Conservation (phyloP, 2,113 vertebrate genomes). For the Castor canadensis region DNA sequence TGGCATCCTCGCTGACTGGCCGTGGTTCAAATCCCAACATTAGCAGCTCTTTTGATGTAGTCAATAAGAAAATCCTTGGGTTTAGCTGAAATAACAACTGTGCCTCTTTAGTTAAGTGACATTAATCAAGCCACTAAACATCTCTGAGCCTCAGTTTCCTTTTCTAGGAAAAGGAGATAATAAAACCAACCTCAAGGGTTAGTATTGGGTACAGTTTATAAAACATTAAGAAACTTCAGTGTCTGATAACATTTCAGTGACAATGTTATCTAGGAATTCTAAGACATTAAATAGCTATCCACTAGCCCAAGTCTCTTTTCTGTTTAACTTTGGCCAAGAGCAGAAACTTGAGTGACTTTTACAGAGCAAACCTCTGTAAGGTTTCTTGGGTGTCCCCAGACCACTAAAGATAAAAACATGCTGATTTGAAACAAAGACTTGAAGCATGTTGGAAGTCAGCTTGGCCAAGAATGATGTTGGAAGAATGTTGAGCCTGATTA, state of each 20-base stretch:
- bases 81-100: background rate
- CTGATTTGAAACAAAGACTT: background rate
- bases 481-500: background rate
- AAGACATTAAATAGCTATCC: background rate
- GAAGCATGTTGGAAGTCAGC: background rate
- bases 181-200: background rate
- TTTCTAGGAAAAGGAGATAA: background rate
- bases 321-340: background rate
- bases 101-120: background rate
- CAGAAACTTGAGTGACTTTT: background rate
- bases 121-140: background rate
- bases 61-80: background rate
- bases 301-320: background rate
- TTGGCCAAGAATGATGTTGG: background rate
- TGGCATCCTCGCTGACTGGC: background rate
- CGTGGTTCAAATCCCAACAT: background rate
- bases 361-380: background rate
- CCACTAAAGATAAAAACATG: accelerated
- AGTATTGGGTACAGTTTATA: background rate
- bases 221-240: background rate
- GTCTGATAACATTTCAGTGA: background rate
- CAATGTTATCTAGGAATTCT: background rate
- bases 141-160: background rate
- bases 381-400: background rate
- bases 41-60: background rate